phyloP scores from a whole-genome alignment of 1,140 invertebrate genomes.

The Pseudoatta argentina region DNA sequence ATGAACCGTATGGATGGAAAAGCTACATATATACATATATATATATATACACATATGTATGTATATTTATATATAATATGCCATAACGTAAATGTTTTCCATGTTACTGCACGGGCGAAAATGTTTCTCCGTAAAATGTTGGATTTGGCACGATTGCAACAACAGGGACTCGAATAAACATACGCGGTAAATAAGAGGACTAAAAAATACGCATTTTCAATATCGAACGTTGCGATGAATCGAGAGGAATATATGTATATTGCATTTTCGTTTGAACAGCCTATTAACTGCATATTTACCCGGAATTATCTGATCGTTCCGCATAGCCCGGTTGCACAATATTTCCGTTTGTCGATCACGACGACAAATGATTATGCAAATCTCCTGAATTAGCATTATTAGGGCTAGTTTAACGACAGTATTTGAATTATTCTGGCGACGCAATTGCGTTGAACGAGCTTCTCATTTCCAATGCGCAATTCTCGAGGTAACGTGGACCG shows the following conservation, averaged over 20 bases:
- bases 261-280: conserved; percentile 2
- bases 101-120: conserved; percentile 6
- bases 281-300: conserved; percentile 37
- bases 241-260: background rate
- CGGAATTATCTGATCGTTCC: background rate
- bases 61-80: background rate
- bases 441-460: background rate
- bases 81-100: conserved; percentile 5
- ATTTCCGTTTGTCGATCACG: conserved; percentile 25
- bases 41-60: background rate
- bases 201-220: conserved; percentile 36
- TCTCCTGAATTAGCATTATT: conserved; percentile 16
- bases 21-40: background rate
- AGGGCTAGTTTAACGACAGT: background rate
- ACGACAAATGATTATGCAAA: conserved; percentile 21
- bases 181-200: background rate
- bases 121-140: conserved; percentile 29
- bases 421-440: conserved; percentile 5
- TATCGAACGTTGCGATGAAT: background rate
- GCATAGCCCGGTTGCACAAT: conserved; percentile 8
- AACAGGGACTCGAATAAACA: conserved; percentile 27
- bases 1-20: conserved; percentile 8
- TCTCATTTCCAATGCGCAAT: background rate
- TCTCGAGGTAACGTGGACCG: background rate
- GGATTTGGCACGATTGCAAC: background rate